Evolutionary conservation across 2,113 vertebrate genomes (phyloP), one percentile per base, ranked within the genome.

Genomic region (Morone chrysops): DNA sequence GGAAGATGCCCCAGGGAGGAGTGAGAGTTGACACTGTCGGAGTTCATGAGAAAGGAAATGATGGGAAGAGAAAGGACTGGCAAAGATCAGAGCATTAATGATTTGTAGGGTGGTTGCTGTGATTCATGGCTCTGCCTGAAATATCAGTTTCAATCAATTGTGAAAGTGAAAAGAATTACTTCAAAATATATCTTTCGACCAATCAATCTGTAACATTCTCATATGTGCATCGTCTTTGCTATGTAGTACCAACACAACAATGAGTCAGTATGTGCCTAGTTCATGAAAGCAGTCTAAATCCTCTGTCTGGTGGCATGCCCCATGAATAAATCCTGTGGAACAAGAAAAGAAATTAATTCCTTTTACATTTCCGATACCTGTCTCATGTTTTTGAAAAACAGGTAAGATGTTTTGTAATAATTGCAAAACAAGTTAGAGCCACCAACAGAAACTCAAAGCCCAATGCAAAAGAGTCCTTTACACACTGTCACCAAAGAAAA

Each of bases 41-140:
- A 86, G 92, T 91, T 94, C 91, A 92, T 93, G 93, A 91, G 92
- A 93, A 93, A 87, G 80, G 89, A 91, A 89, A 76, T 18, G 43
- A 36, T 80, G 60, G 47, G 51, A 72, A 38, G 66, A 68, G 72
- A 40, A 62, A 77, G 62, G 60, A 60, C 78, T 65, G 75, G 67
- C 62, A 69, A 41, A 70, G 63, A 84, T 84, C 57, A 63, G 50
- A 18, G 66, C 31, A 5, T 63, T 60, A 72, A 40, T 56, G 69
- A 80, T 69, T 53, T 18, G 18, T 50, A 56, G 62, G 63, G 72
- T 69, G 8, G 47, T 77, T 75, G 79, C 53, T 67, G 4, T 60
- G 51, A 60, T 78, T 43, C 5, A 17, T 41, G 53, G 50, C 17
- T 80, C 66, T 78, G 65, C 38, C 5, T 63, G 18, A 67, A 20